Conservation (phyloP, 2,113 vertebrate genomes). For the Parotia lawesii region DNA sequence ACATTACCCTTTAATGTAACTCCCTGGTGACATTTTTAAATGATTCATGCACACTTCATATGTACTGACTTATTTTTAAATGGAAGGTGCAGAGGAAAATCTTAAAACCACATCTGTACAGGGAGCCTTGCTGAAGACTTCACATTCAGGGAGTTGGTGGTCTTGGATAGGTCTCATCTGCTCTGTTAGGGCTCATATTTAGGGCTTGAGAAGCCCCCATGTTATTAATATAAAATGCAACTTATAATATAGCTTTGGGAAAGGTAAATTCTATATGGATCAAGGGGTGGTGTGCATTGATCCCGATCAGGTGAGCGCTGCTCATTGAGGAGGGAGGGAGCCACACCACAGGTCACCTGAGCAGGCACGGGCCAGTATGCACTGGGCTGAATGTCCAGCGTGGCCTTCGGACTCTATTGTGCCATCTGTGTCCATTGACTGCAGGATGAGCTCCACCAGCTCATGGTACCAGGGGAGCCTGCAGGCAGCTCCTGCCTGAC, state of each 20-base stretch:
- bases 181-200: neutral
- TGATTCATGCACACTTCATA: slow-evolving; percentile 16
- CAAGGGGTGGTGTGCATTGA: neutral
- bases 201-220: neutral
- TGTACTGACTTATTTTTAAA: slow-evolving; percentile 7
- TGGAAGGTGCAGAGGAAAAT: neutral
- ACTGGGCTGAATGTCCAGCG: accelerated
- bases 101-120: neutral
- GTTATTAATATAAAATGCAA: neutral
- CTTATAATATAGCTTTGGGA: neutral
- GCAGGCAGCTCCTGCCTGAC: neutral
- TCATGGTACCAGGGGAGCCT: accelerated
- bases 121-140: neutral
- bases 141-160: accelerated
- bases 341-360: neutral
- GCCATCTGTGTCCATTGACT: accelerated
- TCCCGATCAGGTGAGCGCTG: neutral
- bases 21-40: slow-evolving; percentile 24
- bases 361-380: neutral
- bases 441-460: neutral
- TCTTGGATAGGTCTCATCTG: neutral
- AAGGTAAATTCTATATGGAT: neutral
- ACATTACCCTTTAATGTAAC: slow-evolving; percentile 23
- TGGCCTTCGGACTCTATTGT: neutral
- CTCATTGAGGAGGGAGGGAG: neutral